These are phyloP conservation scores for Spilogale gracilis DNA, from an alignment of 2,113 vertebrate species.

Conservation along the genomic window DNA sequence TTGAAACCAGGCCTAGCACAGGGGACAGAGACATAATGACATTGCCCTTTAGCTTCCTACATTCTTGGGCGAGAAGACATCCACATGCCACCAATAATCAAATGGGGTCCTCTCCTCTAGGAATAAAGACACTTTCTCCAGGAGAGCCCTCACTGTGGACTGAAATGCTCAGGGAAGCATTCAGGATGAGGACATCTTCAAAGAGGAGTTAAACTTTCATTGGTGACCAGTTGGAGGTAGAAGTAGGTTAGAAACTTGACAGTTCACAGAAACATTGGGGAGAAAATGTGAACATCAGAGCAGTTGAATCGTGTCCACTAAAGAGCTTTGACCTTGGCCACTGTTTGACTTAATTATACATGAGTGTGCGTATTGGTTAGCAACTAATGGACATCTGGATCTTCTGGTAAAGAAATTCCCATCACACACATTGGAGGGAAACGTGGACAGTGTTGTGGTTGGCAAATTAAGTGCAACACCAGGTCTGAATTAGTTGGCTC, in stretches of 20 bases:
- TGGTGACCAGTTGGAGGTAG: background rate
- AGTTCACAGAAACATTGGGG: background rate
- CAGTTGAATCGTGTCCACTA: background rate
- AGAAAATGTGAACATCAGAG: background rate
- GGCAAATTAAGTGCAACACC: background rate
- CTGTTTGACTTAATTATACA: background rate
- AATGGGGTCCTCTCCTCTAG: background rate
- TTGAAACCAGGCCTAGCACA: background rate
- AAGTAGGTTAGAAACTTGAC: background rate
- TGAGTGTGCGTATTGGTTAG: background rate
- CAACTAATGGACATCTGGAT: background rate
- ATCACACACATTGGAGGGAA: accelerated
- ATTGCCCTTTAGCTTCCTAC: background rate
- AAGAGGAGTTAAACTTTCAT: background rate
- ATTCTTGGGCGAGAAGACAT: background rate
- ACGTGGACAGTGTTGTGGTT: background rate
- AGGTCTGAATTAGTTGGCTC: background rate
- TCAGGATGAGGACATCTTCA: background rate
- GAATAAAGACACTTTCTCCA: background rate
- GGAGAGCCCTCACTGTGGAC: background rate
- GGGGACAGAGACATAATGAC: background rate
- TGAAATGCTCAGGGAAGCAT: background rate
- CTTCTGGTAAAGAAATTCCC: background rate
- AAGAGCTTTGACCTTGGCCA: background rate
- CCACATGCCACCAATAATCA: background rate